Evolutionary conservation across 2,888 invertebrate genomes (phyloP).

Genomic region (Platerodrilus igneus): DNA sequence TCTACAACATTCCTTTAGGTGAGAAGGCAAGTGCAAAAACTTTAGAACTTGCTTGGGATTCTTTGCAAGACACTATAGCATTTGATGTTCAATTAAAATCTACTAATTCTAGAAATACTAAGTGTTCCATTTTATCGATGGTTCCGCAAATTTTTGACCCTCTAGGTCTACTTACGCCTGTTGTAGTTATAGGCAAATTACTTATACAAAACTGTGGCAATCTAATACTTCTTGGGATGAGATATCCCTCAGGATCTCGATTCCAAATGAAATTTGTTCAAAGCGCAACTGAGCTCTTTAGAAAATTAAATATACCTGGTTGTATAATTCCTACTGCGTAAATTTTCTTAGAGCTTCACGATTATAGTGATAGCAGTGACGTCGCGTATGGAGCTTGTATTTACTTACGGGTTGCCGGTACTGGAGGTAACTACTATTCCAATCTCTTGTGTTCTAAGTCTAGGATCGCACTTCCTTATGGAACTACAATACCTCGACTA

Average conservation of each 20-base stretch:
- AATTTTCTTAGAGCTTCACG: conserved; percentile 19
- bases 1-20: conserved; percentile 6
- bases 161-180: conserved; percentile 8
- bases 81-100: conserved; percentile 2
- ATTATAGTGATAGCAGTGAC: conserved; percentile 30
- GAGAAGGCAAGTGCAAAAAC: conserved; percentile 8
- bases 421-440: neutral
- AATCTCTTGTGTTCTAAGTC: conserved; percentile 15
- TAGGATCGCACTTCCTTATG: conserved; percentile 13
- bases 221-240: conserved; percentile 8
- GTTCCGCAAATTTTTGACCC: conserved; percentile 11
- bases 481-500: conserved; percentile 12
- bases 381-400: conserved; percentile 30
- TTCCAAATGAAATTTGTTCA: conserved; percentile 3
- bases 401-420: conserved; percentile 16
- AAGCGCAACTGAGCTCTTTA: neutral
- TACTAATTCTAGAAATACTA: conserved; percentile 1
- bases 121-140: conserved; percentile 8
- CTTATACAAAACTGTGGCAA: conserved; percentile 9
- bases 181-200: conserved; percentile 4
- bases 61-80: conserved; percentile 8
- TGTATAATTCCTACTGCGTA: neutral
- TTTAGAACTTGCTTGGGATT: conserved; percentile 17
- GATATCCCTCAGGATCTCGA: neutral
- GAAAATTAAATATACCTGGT: conserved; percentile 1